These are phyloP conservation scores for Sitobion miscanthi DNA, from an alignment of 1,140 invertebrate species.

Conservation along the genomic window DNA sequence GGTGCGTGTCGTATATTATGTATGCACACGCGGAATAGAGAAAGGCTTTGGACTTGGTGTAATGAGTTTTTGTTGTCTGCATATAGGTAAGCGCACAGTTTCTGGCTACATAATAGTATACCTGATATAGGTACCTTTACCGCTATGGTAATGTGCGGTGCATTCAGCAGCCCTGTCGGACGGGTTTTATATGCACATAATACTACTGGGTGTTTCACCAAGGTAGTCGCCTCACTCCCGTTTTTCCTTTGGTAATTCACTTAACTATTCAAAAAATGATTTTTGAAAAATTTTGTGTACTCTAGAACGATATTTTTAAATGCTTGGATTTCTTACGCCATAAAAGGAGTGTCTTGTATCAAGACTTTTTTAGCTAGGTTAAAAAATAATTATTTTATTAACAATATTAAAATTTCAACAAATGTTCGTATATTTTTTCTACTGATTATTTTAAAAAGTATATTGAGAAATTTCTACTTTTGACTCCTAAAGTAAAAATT, in stretches of 20 bases:
- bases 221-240: not conserved
- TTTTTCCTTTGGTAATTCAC: not conserved
- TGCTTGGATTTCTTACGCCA: not conserved
- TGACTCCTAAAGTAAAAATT: no score
- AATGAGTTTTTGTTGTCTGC: conserved; percentile 38
- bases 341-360: not conserved
- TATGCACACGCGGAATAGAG: conserved; percentile 8
- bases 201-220: not conserved
- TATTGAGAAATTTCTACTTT: no score
- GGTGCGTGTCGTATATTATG: not conserved
- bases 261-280: not conserved
- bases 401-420: no score
- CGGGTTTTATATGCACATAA: not conserved
- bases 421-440: no score
- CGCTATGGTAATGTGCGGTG: not conserved
- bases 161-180: not conserved
- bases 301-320: not conserved
- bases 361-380: no score
- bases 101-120: not conserved
- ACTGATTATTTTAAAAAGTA: no score
- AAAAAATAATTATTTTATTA: no score
- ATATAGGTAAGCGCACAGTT: not conserved
- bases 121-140: not conserved
- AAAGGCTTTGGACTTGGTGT: conserved; percentile 23
- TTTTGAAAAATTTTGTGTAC: not conserved